Evolutionary conservation across 2,113 vertebrate species (phyloP).

Genomic region (Cnemophilus loriae): DNA sequence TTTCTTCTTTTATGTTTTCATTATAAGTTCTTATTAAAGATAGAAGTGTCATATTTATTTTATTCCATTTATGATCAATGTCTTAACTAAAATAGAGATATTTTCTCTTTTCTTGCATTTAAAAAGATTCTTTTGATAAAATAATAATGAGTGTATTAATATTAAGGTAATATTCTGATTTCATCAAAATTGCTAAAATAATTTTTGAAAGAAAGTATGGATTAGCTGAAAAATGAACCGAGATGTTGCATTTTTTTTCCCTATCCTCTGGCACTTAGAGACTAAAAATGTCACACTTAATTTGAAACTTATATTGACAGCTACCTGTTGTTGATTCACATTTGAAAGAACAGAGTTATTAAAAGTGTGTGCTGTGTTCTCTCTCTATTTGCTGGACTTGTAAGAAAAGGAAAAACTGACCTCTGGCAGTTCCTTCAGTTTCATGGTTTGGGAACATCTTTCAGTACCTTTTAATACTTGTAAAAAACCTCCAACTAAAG

Average conservation of each 20-base stretch:
- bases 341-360: neutral
- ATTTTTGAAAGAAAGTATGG: neutral
- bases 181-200: neutral
- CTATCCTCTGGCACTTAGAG: neutral
- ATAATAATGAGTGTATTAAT: neutral
- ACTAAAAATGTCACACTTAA: neutral
- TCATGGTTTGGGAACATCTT: neutral
- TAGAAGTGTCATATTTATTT: neutral
- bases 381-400: neutral
- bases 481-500: neutral
- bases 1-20: neutral
- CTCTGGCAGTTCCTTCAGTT: constrained; percentile 3
- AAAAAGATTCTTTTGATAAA: neutral
- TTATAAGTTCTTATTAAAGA: neutral
- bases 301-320: neutral
- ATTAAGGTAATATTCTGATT: neutral
- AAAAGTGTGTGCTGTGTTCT: neutral
- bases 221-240: neutral
- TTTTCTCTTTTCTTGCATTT: neutral
- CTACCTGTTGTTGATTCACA: neutral
- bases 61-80: neutral
- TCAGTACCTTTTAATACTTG: neutral
- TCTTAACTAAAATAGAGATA: neutral
- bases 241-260: neutral
- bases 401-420: neutral